These are phyloP conservation scores for Drosophila parabipectinata DNA, from an alignment of 1,140 invertebrate species.

Conservation along the genomic window DNA sequence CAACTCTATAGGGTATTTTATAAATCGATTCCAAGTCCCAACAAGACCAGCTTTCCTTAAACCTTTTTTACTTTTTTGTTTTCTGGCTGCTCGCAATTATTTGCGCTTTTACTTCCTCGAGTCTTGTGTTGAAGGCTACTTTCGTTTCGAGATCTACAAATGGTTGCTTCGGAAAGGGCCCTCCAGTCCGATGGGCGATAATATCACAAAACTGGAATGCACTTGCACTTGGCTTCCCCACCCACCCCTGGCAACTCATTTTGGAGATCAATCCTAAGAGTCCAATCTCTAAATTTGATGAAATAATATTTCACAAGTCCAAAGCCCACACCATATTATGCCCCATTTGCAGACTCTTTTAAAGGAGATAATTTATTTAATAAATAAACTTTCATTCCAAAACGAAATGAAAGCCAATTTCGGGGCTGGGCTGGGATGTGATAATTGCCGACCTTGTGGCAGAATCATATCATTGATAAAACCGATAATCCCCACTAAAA, in stretches of 20 bases:
- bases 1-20: not conserved
- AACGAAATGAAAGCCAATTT: not conserved
- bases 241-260: not conserved
- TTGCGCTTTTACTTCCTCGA: conserved; percentile 70
- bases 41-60: not conserved
- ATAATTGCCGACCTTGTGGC: not conserved
- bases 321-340: not conserved
- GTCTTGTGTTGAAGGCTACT: conserved; percentile 42
- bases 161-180: conserved; percentile 41
- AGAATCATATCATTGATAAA: too few relatives aligned
- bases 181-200: conserved; percentile 20
- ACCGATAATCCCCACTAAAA: too few relatives aligned
- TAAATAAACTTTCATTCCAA: conserved; percentile 6
- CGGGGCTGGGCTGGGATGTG: not conserved
- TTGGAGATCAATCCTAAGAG: not conserved
- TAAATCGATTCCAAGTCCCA: not conserved
- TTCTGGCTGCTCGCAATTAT: conserved; percentile 50
- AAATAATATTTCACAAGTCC: not conserved
- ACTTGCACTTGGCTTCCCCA: not conserved
- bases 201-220: not conserved
- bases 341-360: not conserved
- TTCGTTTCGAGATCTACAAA: conserved; percentile 40
- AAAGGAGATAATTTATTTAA: not conserved
- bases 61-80: conserved; percentile 14
- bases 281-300: not conserved